These are phyloP conservation scores for Blastobasis lacticolella DNA, from an alignment of 2,888 invertebrate genomes.

Conservation along the genomic window DNA sequence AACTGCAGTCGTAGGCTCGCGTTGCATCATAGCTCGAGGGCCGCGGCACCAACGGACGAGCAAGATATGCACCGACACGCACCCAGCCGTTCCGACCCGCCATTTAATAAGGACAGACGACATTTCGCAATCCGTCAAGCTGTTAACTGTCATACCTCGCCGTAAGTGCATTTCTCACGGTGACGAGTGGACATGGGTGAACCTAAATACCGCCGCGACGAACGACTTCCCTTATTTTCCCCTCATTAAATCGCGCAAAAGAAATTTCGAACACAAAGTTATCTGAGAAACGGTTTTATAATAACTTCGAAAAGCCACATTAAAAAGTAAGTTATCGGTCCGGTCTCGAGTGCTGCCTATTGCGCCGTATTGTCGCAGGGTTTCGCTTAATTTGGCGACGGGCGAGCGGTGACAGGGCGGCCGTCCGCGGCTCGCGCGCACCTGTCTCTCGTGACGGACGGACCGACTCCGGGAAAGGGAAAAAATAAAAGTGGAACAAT, in stretches of 20 bases:
- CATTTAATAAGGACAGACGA: constrained; percentile 26
- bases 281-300: constrained; percentile 33
- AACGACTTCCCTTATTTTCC: constrained; percentile 43
- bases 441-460: constrained; percentile 43
- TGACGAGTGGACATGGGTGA: constrained; percentile 30
- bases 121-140: constrained; percentile 38
- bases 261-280: constrained; percentile 33
- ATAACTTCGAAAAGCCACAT: constrained; percentile 35
- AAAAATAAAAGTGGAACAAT: constrained; percentile 41
- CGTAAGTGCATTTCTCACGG: constrained; percentile 35
- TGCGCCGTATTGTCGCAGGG: constrained; percentile 12
- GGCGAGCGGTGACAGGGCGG: constrained; percentile 46
- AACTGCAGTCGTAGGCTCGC: not conserved
- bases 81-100: constrained; percentile 18
- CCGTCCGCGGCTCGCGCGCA: constrained; percentile 33
- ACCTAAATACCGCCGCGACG: constrained; percentile 34
- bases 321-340: constrained; percentile 31
- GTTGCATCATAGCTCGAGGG: constrained; percentile 29
- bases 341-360: constrained; percentile 20
- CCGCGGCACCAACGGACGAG: constrained; percentile 1
- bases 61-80: constrained; percentile 29
- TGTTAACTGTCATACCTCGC: constrained; percentile 31
- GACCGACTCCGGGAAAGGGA: constrained; percentile 34
- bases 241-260: constrained; percentile 35
- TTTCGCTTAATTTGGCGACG: constrained; percentile 55